These are phyloP conservation scores for Gopherus flavomarginatus DNA, from an alignment of 2,113 vertebrate genomes.

Conservation along the genomic window DNA sequence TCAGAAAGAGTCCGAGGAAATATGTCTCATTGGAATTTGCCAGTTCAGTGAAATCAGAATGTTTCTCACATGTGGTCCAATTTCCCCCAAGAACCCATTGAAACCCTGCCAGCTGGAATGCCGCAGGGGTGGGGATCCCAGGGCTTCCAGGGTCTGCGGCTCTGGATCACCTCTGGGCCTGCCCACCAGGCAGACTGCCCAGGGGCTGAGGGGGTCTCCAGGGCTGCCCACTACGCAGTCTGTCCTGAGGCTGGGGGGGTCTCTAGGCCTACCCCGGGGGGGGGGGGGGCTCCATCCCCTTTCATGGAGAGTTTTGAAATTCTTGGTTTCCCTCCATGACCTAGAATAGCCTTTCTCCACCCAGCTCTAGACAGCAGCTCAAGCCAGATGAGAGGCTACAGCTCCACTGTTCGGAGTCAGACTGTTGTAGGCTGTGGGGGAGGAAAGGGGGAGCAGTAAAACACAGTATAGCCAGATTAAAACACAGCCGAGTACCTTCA, in stretches of 20 bases:
- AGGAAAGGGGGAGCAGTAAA: too few relatives aligned
- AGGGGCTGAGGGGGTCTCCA: too few relatives aligned
- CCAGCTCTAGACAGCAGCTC: background rate
- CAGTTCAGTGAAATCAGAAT: background rate
- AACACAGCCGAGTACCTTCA: conserved; percentile 83
- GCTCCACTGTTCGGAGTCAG: too few relatives aligned
- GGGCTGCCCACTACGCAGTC: too few relatives aligned
- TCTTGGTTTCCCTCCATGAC: background rate
- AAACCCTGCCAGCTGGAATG: background rate
- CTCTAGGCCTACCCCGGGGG: too few relatives aligned
- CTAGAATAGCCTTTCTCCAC: background rate
- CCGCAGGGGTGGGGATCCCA: too few relatives aligned
- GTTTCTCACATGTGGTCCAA: background rate
- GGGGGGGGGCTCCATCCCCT: background rate
- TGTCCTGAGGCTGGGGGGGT: too few relatives aligned
- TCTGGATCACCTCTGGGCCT: background rate
- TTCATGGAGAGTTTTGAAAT: background rate
- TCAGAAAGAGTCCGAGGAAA: background rate
- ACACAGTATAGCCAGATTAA: background rate
- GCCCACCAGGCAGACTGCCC: too few relatives aligned
- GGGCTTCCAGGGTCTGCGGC: background rate
- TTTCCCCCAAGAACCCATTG: background rate
- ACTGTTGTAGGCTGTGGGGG: too few relatives aligned
- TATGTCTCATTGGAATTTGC: background rate
- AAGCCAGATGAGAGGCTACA: background rate